These are phyloP conservation scores for Probaryconus sp. DNA, from an alignment of 1,140 invertebrate species.

Conservation along the genomic window DNA sequence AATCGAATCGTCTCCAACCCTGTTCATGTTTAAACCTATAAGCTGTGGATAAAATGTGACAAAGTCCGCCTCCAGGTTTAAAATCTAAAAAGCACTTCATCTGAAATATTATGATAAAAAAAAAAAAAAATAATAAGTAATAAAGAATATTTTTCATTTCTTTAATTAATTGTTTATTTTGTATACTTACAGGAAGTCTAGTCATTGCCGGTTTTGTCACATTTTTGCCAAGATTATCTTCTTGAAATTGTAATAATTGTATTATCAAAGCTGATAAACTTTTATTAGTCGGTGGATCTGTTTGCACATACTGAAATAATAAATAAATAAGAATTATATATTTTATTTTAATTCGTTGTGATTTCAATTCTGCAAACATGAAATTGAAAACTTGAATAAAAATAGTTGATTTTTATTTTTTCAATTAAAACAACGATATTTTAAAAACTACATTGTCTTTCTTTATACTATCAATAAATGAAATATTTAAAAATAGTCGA, in stretches of 20 bases:
- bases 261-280: constrained; percentile 89
- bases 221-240: constrained; percentile 96
- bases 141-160: constrained; percentile 1
- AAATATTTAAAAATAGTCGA: no score
- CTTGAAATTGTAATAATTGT: constrained; percentile 96
- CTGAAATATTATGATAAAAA: constrained; percentile 78
- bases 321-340: constrained; percentile 52
- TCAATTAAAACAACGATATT: no score
- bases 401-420: no score
- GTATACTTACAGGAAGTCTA: constrained; percentile 87
- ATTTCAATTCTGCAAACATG: no score
- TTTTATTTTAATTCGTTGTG: no score
- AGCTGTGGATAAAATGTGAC: constrained; percentile 94
- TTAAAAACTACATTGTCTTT: no score
- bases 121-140: constrained; percentile 20
- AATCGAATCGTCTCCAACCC: constrained; percentile 95
- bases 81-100: constrained; percentile 97
- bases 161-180: background rate
- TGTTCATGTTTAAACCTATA: constrained; percentile 98
- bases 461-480: no score
- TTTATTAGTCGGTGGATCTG: constrained; percentile 96
- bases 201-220: constrained; percentile 90
- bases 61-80: constrained; percentile 93
- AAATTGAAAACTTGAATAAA: no score
- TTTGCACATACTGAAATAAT: constrained; percentile 86